Percentiles rank a stretch among this genome's conserved stretches.
Evolutionary conservation across 2,113 vertebrate genomes (phyloP).

Genomic region (Dicrurus megarhynchus): DNA sequence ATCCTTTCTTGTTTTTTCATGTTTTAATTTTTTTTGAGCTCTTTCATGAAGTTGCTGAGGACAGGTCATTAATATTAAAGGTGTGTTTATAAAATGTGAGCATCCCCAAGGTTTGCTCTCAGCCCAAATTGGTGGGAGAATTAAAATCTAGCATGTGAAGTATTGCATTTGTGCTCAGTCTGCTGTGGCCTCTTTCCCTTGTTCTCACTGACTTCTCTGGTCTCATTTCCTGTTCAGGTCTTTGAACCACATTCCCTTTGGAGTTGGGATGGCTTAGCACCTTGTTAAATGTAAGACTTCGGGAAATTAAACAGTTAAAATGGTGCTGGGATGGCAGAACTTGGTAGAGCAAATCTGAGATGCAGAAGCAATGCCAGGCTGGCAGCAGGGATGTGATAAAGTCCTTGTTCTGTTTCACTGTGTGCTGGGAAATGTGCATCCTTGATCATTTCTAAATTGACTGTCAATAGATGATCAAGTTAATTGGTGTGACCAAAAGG

Average conservation of each 20-base stretch:
- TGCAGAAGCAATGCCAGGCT: neutral
- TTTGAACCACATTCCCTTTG: neutral
- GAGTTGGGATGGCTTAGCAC: neutral
- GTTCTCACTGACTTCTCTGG: neutral
- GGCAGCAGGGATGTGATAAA: neutral
- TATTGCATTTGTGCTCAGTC: neutral
- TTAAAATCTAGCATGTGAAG: neutral
- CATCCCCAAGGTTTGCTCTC: neutral
- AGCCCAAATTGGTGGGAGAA: neutral
- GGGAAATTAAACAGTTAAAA: neutral
- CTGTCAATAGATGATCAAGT: neutral
- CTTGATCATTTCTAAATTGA: neutral
- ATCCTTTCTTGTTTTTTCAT: neutral
- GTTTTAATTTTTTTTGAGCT: neutral
- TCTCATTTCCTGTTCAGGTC: neutral
- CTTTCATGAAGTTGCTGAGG: neutral
- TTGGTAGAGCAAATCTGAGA: neutral
- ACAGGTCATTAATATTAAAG: neutral
- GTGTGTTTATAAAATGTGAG: neutral
- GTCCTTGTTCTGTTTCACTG: neutral
- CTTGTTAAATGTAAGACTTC: neutral
- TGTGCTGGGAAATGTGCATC: neutral
- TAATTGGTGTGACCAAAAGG: conserved; percentile 10
- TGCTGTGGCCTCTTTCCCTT: neutral
- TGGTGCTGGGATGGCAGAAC: neutral